Conservation (phyloP, 2,888 invertebrate species). For the Apamea anceps region DNA sequence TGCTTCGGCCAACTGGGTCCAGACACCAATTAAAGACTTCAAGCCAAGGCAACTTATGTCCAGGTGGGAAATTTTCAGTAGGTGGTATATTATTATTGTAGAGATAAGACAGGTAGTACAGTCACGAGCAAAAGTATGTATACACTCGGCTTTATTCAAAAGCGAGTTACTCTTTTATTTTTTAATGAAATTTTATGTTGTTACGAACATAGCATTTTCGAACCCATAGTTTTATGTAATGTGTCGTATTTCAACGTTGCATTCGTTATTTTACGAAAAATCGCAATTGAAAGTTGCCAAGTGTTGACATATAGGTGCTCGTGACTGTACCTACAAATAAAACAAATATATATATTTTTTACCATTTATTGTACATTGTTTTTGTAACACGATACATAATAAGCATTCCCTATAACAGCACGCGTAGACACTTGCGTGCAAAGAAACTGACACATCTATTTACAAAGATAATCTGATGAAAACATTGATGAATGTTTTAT, state of each 20-base stretch:
- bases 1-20: background rate
- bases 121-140: too few species aligned
- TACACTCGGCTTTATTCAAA: too few species aligned
- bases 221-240: too few species aligned
- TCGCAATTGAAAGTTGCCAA: too few species aligned
- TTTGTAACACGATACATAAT: slow-evolving; percentile 85
- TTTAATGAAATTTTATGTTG: too few species aligned
- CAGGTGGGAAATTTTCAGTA: background rate
- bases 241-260: too few species aligned
- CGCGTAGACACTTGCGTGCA: slow-evolving; percentile 72
- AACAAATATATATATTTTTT: slow-evolving; percentile 66
- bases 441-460: slow-evolving; percentile 55
- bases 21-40: background rate
- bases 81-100: background rate
- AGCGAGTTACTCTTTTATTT: too few species aligned
- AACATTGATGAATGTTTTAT: background rate
- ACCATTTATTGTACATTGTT: slow-evolving; percentile 87
- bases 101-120: background rate
- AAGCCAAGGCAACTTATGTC: background rate
- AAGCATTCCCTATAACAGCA: slow-evolving; percentile 84
- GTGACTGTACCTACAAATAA: too few species aligned
- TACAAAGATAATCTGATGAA: slow-evolving; percentile 24
- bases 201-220: too few species aligned
- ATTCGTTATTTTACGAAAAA: too few species aligned
- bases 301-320: too few species aligned